Evolutionary conservation across 1,140 invertebrate species (phyloP), one percentile per base, ranked within the genome.

Genomic region (Heliconius hewitsoni): DNA sequence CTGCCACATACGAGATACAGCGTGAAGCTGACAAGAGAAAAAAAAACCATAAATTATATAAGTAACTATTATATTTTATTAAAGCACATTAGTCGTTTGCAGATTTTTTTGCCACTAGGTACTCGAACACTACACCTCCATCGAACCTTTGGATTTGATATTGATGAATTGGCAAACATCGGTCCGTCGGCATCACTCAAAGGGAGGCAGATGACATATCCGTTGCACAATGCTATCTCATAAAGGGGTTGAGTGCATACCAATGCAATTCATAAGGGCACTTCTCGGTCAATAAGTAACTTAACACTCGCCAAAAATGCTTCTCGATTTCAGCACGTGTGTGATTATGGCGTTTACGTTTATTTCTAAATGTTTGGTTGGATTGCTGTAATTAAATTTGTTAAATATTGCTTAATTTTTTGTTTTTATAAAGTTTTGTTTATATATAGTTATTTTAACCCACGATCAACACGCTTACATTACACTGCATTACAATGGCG

Each of bases 241-340:
- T 91, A 88, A 92, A 94, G 88, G 92, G 92, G 90, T 92, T 88
- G 85, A 90, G 86, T 93, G 91, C 91, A 92, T 89, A 80, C 87
- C 87, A 75, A 87, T 93, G 91, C 92, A 92, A 93, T 88, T 86
- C 86, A 94, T 94, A 93, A 88, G 92, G 92, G 92, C 82, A 91
- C 75, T 81, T 71, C 82, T 90, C 86, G 90, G 87, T 90, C 89
- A 92, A 89, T 89, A 85, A 82, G 79, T 82, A 94, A 93, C 82
- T 85, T 82, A 85, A 94, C 86, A 93, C 91, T 91, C 83, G 42
- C 81, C 80, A 79, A 78, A 85, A 91, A 87, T 85, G 85, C 82
- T 85, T 88, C 84, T 88, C 84, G 52, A 84, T 83, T 81, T 81
- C 81, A 90, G 84, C 90, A 91, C 89, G 89, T 93, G 92, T 92